A percentile compares a stretch with the other conserved stretches of the same genome.
These are phyloP conservation scores for Enteromius paludinosus DNA, from an alignment of 2,797 vertebrate genomes.

Conservation along the genomic window DNA sequence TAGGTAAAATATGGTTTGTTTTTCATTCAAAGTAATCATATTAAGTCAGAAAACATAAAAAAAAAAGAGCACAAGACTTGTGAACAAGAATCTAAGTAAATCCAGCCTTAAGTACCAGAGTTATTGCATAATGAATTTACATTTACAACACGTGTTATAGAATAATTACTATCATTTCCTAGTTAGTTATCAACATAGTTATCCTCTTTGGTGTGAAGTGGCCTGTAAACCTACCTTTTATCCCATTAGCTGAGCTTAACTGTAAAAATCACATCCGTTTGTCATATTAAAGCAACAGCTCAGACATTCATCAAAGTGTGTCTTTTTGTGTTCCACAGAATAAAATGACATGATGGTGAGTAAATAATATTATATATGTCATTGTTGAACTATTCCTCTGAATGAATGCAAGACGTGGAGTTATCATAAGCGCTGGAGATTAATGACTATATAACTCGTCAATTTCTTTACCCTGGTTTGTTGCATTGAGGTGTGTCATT, in stretches of 20 bases:
- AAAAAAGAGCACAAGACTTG: not conserved
- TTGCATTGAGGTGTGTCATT: not conserved
- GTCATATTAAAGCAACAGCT: not conserved
- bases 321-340: not conserved
- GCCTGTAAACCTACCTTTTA: not conserved
- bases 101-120: not conserved
- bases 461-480: not conserved
- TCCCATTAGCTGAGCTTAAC: no score
- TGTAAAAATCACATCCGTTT: not conserved
- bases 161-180: not conserved
- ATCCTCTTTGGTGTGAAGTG: not conserved
- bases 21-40: not conserved
- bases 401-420: conserved; percentile 1
- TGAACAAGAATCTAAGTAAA: not conserved
- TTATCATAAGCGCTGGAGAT: not conserved
- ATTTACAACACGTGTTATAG: no score
- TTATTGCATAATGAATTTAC: no score
- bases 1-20: not conserved
- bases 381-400: conserved; percentile 1
- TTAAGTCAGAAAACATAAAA: not conserved
- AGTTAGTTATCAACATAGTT: not conserved
- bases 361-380: conserved; percentile 2
- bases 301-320: conserved; percentile 3
- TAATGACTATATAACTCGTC: conserved; percentile 12
- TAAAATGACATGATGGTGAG: conserved; percentile 18